Evolutionary conservation across 2,113 vertebrate genomes (phyloP).

Genomic region (Myotis yumanensis): DNA sequence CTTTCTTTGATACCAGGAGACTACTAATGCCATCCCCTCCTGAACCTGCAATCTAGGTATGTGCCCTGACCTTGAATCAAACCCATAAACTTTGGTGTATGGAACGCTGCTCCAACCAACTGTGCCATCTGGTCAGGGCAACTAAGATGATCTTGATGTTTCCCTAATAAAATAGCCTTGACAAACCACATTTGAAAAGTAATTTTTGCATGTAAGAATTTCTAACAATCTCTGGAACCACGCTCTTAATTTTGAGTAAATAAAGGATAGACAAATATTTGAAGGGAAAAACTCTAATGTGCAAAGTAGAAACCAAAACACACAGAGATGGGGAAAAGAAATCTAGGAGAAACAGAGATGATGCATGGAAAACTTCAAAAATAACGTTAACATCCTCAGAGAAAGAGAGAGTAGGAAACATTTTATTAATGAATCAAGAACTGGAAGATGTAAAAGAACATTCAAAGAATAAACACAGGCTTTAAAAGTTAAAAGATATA

Average conservation of each 20-base stretch:
- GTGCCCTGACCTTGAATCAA: not conserved
- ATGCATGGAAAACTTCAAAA: not conserved
- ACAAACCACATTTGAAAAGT: not conserved
- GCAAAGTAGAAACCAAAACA: not conserved
- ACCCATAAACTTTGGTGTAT: not conserved
- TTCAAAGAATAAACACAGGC: not conserved
- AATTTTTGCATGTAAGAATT: not conserved
- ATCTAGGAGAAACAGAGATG: not conserved
- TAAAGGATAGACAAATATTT: not conserved
- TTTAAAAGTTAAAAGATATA: not conserved
- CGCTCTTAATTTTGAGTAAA: not conserved
- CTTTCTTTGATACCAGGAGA: not conserved
- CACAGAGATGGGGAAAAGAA: not conserved
- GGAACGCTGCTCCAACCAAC: not conserved
- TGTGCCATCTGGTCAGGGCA: not conserved
- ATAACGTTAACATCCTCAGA: not conserved
- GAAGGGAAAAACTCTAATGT: not conserved
- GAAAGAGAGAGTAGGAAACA: not conserved
- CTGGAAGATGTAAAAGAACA: not conserved
- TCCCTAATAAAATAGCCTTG: rapidly evolving
- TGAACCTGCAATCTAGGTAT: not conserved
- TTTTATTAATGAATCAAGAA: slow-evolving; percentile 36
- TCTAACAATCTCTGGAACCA: not conserved
- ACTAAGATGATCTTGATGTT: not conserved
- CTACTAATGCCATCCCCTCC: not conserved